Evolutionary conservation across 2,113 vertebrate genomes (phyloP), one percentile per base, ranked within the genome.

Genomic region (Himantopus leucocephalus): DNA sequence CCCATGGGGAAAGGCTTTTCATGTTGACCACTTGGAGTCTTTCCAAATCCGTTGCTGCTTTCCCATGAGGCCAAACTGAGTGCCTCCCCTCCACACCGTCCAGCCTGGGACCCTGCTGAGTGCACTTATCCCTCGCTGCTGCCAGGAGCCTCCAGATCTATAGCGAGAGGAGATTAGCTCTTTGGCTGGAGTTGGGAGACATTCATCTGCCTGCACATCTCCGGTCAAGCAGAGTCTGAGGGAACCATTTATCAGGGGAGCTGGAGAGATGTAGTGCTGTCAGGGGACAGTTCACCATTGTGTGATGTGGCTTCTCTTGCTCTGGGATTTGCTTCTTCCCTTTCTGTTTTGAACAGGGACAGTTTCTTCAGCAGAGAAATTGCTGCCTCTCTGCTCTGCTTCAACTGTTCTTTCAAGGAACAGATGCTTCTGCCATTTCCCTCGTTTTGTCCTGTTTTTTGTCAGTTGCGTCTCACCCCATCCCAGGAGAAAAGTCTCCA

Each of bases 61-160:
- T 71, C 93, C 83, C 89, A 14, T 0, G 15, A 55, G 88, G 23
- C 9, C 50, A 37, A 14, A 50, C 71, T 86, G 88, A 92, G 67
- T 92, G 94, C 83, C 91, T 94, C 32, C 78, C 85, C 80, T 80
- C 55, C 81, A 64, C 5, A 55, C 52, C 5, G 1, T 62, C 62
- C 94, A 85, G 70, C 39, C 35, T 74, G 50, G 79, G 88, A 96
- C 92, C 79, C 85, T 37, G 85, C 82, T 95, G 95, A 94, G 88
- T 94, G 95, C 92, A 88, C 81, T 96, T 94, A 95, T 64, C 62
- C 77, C 48, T 32, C 79, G 6, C 55, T 1, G 35, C 84, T 94
- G 93, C 74, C 91, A 91, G 91, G 11, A 88, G 79, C 52, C 60
- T 92, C 60, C 60, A 89, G 94, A 97, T 96, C 94, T 97, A 95